Evolutionary conservation across 2,888 invertebrate genomes (phyloP).

Genomic region (Itoplectis maculator): DNA sequence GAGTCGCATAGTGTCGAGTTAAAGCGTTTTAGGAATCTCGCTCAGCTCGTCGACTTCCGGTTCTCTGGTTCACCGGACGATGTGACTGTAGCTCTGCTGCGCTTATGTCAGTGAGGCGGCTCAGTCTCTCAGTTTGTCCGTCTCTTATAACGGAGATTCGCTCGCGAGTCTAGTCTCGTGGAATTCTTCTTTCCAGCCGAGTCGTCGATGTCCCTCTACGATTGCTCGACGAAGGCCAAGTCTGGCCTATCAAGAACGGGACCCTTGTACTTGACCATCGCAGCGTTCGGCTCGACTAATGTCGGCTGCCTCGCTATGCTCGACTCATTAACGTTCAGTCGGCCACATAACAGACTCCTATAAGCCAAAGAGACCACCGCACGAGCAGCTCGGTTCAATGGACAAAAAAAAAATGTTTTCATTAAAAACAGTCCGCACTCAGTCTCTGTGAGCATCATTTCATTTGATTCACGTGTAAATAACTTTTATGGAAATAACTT

Average conservation of each 20-base stretch:
- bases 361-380: too few relatives aligned
- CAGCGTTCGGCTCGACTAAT: constrained; percentile 45
- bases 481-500: too few relatives aligned
- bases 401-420: constrained; percentile 52
- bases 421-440: constrained; percentile 42
- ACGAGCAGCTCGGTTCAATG: constrained; percentile 25
- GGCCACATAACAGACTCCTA: neutral
- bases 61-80: constrained; percentile 1
- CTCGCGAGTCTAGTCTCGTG: constrained; percentile 22
- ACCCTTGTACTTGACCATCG: constrained; percentile 61
- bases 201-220: neutral
- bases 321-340: constrained; percentile 63
- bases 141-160: constrained; percentile 31
- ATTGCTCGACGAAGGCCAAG: constrained; percentile 62
- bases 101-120: constrained; percentile 9
- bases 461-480: too few relatives aligned
- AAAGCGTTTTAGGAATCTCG: constrained; percentile 35
- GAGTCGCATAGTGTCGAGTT: neutral
- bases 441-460: constrained; percentile 41
- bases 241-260: constrained; percentile 57
- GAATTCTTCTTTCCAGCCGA: constrained; percentile 35
- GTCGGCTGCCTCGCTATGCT: constrained; percentile 35
- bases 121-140: neutral
- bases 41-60: constrained; percentile 30
- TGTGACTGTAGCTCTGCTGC: constrained; percentile 7